Base-by-base conservation (phyloP, 2,113 vertebrate genomes). In the human (Homo sapiens) region DNA sequence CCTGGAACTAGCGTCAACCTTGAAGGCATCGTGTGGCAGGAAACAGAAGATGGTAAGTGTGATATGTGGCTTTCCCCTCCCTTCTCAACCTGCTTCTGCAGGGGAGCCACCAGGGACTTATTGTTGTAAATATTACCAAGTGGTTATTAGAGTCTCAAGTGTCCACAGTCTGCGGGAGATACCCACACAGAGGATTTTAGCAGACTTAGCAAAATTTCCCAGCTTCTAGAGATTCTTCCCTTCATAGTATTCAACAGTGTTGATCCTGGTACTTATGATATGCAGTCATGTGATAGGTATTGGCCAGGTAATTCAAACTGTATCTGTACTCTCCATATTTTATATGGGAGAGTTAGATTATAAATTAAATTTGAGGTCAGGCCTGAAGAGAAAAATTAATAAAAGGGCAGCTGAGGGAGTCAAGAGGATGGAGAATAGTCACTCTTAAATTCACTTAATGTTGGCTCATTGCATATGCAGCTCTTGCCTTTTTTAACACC, bases 21-120 rank as follows among this genome's bases (percentile, higher is more conserved):
- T 22, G 99, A 99, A 98, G 99, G 99, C 98, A 99, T 99, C 0
- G 99, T 99, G 94, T 99, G 99, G 99, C 99, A 99, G 97, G 99
- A 99, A 98, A 99, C 99, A 0, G 99, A 99, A 97, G 99, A 99
- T 0, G 99, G 99, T 99, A 98, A 99, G 99, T 98, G 83, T 43
- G 96, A 2, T 52, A 0, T 0, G 73, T 48, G 68, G 80, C 27
- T 45, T 94, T 43, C 4, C 23, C 64, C 89, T 64, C 38, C 88
- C 22, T 61, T 93, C 50, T 10, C 70, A 40, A 0, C 0, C 2
- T 82, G 0, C 4, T 30, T 81, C 52, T 92, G 18, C 55, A 75
- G 78, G 70, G n/a, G 17, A 84, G 45, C 59, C 73, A 64, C 30
- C 68, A 72, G 20, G 32, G 25, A 20, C 52, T 93, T 61, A 72